phyloP scores from a whole-genome alignment of 2,888 invertebrate genomes.

The Ctenicera cuprea region DNA sequence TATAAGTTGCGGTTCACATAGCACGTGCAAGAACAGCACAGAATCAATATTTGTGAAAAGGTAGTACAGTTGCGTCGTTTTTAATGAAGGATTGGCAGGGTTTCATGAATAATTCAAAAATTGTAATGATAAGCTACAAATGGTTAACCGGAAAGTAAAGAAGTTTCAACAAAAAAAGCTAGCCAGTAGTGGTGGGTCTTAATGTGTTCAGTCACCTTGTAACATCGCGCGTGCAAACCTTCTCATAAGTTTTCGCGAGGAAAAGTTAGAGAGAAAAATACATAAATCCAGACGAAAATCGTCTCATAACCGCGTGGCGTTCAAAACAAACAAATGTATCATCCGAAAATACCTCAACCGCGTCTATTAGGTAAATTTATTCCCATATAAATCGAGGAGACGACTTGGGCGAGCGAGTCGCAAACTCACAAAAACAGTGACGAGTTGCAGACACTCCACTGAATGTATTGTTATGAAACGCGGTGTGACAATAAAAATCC shows the following conservation, averaged over 20 bases:
- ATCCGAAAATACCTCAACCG: constrained; percentile 45
- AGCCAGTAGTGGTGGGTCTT: neutral
- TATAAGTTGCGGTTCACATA: neutral
- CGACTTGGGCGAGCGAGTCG: constrained; percentile 52
- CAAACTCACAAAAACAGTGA: constrained; percentile 59
- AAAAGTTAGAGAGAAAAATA: neutral
- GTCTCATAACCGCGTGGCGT: constrained; percentile 21
- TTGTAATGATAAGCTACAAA: constrained; percentile 22
- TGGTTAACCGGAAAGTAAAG: constrained; percentile 35
- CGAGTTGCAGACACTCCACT: constrained; percentile 59
- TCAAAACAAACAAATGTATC: constrained; percentile 56
- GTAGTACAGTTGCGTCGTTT: constrained; percentile 9
- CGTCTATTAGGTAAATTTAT: constrained; percentile 61
- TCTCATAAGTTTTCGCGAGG: neutral
- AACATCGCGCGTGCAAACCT: too few species aligned
- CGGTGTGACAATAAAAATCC: constrained; percentile 70
- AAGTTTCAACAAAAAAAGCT: constrained; percentile 29
- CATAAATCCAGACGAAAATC: neutral
- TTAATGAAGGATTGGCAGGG: constrained; percentile 8
- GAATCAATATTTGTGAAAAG: constrained; percentile 26
- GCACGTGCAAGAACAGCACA: neutral
- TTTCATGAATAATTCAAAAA: constrained; percentile 30
- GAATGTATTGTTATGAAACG: constrained; percentile 66
- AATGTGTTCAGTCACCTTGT: neutral
- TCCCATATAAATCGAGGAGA: constrained; percentile 58